Percentiles rank a stretch among this genome's conserved stretches.
phyloP scores from a whole-genome alignment of 2,113 vertebrate species.

The Saccopteryx leptura region DNA sequence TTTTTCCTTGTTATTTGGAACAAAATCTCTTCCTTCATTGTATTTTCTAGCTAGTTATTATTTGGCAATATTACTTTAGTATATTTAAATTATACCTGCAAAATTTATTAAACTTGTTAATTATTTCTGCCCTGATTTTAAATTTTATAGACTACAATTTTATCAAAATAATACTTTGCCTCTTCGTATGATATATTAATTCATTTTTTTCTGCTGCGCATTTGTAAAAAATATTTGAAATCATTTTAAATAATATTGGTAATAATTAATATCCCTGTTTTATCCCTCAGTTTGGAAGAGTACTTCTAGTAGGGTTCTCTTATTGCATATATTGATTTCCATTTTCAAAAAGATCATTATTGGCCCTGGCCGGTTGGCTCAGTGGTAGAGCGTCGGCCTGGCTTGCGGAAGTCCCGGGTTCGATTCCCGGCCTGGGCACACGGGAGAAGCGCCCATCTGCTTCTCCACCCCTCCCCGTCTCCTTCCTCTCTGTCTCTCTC shows the following conservation, averaged over 20 bases:
- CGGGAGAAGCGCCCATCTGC: too few species aligned
- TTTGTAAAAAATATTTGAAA: constrained; percentile 12
- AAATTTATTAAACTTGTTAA: constrained; percentile 29
- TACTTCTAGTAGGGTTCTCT: neutral
- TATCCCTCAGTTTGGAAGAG: neutral
- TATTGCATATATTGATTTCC: constrained; percentile 12
- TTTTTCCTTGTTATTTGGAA: constrained; percentile 40
- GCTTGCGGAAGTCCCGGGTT: too few species aligned
- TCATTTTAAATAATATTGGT: neutral
- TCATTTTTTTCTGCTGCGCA: neutral
- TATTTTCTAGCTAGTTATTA: constrained; percentile 18
- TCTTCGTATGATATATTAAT: neutral
- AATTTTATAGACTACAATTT: constrained; percentile 14
- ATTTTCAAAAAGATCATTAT: constrained; percentile 14
- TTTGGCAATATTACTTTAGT: constrained; percentile 5
- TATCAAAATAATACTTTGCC: constrained; percentile 28
- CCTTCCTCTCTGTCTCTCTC: too few species aligned
- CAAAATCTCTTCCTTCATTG: neutral
- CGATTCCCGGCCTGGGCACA: too few species aligned
- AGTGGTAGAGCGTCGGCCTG: too few species aligned
- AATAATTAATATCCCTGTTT: constrained; percentile 32
- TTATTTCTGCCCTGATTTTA: constrained; percentile 17
- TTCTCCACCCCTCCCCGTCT: too few species aligned
- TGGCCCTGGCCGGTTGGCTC: neutral
- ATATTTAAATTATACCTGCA: constrained; percentile 19